phyloP scores from a whole-genome alignment of 2,797 vertebrate genomes.

The Gymnodraco acuticeps region DNA sequence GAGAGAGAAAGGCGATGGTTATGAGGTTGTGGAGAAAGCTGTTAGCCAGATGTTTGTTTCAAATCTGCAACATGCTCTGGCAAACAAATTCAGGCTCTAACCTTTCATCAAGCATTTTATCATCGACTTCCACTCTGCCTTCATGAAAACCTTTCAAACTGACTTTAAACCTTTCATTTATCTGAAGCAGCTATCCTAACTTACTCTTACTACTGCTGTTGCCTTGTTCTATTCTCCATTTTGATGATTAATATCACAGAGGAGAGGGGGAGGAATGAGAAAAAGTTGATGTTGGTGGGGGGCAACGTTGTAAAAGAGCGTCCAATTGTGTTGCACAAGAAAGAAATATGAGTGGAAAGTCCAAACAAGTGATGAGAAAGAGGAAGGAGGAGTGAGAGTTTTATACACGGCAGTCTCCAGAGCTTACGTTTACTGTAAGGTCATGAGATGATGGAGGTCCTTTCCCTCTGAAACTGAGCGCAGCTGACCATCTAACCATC shows the following conservation, averaged over 20 bases:
- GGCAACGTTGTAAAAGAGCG: conserved; percentile 2
- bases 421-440: conserved; percentile 43
- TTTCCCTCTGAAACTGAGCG: conserved; percentile 13
- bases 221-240: background rate
- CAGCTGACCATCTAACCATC: conserved; percentile 14
- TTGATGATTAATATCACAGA: conserved; percentile 18
- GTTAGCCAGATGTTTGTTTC: conserved; percentile 74
- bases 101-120: conserved; percentile 45
- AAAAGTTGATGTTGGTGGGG: conserved; percentile 9
- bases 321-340: conserved; percentile 52
- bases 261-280: conserved; percentile 3
- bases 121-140: conserved; percentile 31
- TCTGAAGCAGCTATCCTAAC: background rate
- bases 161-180: conserved; percentile 5
- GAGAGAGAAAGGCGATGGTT: conserved; percentile 13
- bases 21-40: conserved; percentile 53
- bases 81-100: conserved; percentile 45
- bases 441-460: conserved; percentile 31
- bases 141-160: conserved; percentile 20
- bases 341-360: conserved; percentile 32
- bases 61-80: conserved; percentile 46
- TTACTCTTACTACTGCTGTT: background rate
- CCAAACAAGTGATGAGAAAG: conserved; percentile 27
- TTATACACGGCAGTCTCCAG: conserved; percentile 25
- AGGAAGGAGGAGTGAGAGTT: conserved; percentile 4